Percentiles rank a stretch among this genome's conserved stretches.
phyloP scores from a whole-genome alignment of 2,113 vertebrate species.

The Oryctolagus cuniculus region DNA sequence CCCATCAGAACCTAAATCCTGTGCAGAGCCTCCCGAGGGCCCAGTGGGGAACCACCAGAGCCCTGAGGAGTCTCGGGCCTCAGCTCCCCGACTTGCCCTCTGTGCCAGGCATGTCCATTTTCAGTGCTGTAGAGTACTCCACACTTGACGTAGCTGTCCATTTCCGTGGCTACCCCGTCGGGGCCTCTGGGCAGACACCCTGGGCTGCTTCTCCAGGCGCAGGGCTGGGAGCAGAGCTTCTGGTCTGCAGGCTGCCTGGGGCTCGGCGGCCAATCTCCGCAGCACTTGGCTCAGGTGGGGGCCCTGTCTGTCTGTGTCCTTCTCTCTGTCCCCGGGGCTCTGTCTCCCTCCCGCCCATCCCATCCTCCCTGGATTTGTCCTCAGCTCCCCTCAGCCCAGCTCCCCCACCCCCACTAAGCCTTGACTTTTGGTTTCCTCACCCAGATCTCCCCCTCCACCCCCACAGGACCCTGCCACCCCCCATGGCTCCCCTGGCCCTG shows the following conservation, averaged over 20 bases:
- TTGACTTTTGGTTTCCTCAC: neutral
- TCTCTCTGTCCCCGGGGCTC: neutral
- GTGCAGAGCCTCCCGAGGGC: neutral
- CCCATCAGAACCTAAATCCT: neutral
- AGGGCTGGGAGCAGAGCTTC: neutral
- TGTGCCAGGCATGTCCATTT: fast-evolving
- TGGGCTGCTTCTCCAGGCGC: too few relatives aligned
- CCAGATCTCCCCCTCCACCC: slow-evolving; percentile 6
- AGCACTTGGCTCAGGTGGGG: fast-evolving
- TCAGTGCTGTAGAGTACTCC: neutral
- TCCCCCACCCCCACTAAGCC: neutral
- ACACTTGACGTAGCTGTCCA: too few relatives aligned
- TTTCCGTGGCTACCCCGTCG: too few relatives aligned
- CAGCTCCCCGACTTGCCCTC: neutral
- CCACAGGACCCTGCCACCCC: slow-evolving; percentile 34
- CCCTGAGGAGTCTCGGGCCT: neutral
- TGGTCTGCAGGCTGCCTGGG: fast-evolving
- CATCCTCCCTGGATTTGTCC: neutral
- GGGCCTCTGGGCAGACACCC: too few relatives aligned
- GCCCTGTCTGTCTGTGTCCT: neutral
- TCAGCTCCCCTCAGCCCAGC: neutral
- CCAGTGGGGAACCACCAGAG: neutral
- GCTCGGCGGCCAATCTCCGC: neutral
- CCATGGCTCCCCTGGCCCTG: slow-evolving; percentile 78
- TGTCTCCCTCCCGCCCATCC: neutral